Base-by-base conservation (phyloP, 2,113 vertebrate species). In the Mirounga angustirostris region DNA sequence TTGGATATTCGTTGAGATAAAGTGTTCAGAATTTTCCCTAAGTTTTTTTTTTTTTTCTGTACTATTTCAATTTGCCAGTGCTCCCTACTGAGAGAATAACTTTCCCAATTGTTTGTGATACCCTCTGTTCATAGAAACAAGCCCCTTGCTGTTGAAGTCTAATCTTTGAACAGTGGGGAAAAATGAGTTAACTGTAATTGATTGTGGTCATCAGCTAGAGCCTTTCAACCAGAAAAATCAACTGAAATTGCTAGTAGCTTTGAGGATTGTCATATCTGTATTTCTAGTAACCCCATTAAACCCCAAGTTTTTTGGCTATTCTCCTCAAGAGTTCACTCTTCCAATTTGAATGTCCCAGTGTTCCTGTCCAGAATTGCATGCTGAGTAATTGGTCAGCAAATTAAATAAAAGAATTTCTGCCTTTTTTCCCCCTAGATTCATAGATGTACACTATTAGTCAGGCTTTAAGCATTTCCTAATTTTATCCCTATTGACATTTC, bases 181-280 rank as follows among this genome's bases (percentile, higher is more conserved):
- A 98, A 97, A 98, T 97, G 96, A 92, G 82, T 98, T 99, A 98
- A 98, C 65, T 10, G 30, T 97, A 98, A 98, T 84, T 96, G 97
- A 97, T 92, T 98, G 95, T 89, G 95, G 95, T 97, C 56, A 93
- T 98, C 96, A 98, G 95, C 81, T 87, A 89, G 69, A 97, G 65
- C 56, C 93, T 98, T 98, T 74, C 97, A 97, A 95, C 89, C 95
- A 86, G 94, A 98, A 97, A 98, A 98, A 46, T 8, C 91, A 95
- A 94, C 52, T 50, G 93, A 79, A 97, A 96, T 97, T 98, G 93
- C 24, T 93, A 56, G 81, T 65, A 61, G 36, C 50, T 87, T 97
- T 97, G 96, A 85, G 30, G 9, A 95, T 69, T 93, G 76, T 50
- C 40, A 30, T 89, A 43, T 85, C 76, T 94, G 2, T 74, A 92